Conservation (phyloP, 1,140 invertebrate genomes). For the Microplitis demolitor region DNA sequence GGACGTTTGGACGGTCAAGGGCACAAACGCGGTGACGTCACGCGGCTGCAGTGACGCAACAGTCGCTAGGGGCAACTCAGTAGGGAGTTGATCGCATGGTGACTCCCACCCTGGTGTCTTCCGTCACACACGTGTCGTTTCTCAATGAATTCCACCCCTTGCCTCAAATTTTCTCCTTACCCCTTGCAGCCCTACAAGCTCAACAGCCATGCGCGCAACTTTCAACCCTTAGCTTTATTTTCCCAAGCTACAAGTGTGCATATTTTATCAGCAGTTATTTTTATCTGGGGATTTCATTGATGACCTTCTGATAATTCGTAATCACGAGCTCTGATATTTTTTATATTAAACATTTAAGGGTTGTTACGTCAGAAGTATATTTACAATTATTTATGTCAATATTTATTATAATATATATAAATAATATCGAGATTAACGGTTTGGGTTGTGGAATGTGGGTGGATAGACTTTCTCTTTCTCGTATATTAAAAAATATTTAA, state of each 20-base stretch:
- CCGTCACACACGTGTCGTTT: conserved; percentile 33
- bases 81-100: conserved; percentile 25
- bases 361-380: conserved; percentile 1
- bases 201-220: not conserved
- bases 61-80: conserved; percentile 30
- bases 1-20: conserved; percentile 28
- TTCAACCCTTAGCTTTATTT: not conserved
- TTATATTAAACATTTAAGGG: not conserved
- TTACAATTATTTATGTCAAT: not conserved
- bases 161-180: not conserved
- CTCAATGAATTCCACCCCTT: conserved; percentile 29
- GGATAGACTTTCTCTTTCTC: conserved; percentile 18
- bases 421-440: not conserved
- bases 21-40: conserved; percentile 34
- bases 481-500: not conserved
- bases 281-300: conserved; percentile 5
- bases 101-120: conserved; percentile 18
- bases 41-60: conserved; percentile 35
- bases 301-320: conserved; percentile 19
- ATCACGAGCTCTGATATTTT: not conserved
- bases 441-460: conserved; percentile 11
- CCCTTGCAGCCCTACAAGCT: not conserved
- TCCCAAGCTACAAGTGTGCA: not conserved
- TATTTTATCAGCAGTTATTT: not conserved
- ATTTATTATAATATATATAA: not conserved